Evolutionary conservation across 2,888 invertebrate genomes (phyloP).

Genomic region (Troides oblongomaculatus): DNA sequence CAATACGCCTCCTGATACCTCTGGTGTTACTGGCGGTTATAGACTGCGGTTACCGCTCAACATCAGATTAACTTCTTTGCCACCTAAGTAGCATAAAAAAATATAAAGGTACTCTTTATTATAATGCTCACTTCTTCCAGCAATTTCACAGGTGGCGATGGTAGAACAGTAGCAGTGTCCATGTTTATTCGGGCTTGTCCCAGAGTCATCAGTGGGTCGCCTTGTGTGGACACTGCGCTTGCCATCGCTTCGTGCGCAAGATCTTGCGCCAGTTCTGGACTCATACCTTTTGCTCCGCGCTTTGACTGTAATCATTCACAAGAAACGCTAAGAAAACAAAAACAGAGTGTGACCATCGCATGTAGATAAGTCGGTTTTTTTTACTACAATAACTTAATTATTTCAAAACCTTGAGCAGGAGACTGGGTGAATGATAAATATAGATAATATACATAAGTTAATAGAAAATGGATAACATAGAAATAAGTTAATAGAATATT

Average conservation of each 20-base stretch:
- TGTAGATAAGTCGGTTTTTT: too few species aligned
- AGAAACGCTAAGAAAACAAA: background rate
- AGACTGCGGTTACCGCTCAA: too few species aligned
- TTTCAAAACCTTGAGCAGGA: too few species aligned
- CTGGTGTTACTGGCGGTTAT: too few species aligned
- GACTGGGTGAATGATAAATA: too few species aligned
- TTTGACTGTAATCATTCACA: conserved; percentile 53
- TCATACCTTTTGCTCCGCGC: conserved; percentile 72
- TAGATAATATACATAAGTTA: too few species aligned
- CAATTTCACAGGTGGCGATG: conserved; percentile 57
- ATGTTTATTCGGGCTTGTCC: conserved; percentile 65
- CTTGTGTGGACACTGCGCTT: conserved; percentile 54
- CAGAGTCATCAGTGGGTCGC: conserved; percentile 64
- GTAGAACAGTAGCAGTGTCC: conserved; percentile 61
- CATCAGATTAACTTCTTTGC: too few species aligned
- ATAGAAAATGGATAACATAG: too few species aligned
- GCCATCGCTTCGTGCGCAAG: conserved; percentile 61
- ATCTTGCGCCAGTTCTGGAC: conserved; percentile 51
- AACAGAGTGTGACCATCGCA: background rate
- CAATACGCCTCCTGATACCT: too few species aligned
- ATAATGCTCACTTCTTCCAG: conserved; percentile 55
- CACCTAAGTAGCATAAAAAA: too few species aligned
- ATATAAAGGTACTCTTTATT: background rate
- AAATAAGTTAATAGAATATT: too few species aligned
- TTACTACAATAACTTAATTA: too few species aligned